Conservation (phyloP, 2,888 invertebrate genomes). For the Ichneumoninae sp. region DNA sequence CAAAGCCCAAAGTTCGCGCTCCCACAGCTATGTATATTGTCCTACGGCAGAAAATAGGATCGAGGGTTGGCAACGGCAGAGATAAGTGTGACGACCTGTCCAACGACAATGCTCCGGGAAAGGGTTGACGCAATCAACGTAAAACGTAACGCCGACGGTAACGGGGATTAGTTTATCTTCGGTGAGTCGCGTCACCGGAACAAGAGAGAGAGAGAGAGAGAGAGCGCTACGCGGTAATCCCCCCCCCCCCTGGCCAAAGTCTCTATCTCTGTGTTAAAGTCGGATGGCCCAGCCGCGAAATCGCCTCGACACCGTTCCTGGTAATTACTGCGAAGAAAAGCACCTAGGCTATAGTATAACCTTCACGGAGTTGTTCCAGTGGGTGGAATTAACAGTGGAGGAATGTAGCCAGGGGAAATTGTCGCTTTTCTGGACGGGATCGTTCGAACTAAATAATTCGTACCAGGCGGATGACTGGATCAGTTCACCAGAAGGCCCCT, state of each 20-base stretch:
- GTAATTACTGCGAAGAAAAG: conserved; percentile 63
- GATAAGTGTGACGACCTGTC: conserved; percentile 84
- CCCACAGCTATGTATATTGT: conserved; percentile 22
- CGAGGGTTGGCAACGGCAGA: conserved; percentile 69
- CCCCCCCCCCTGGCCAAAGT: conserved; percentile 4
- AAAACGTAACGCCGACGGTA: conserved; percentile 83
- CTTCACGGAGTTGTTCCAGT: not conserved
- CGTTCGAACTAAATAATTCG: conserved; percentile 13
- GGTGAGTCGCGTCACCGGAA: conserved; percentile 62
- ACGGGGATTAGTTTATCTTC: conserved; percentile 84
- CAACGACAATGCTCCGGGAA: conserved; percentile 78
- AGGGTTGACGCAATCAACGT: conserved; percentile 84
- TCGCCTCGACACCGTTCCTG: conserved; percentile 59
- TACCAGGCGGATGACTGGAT: not conserved
- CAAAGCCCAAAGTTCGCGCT: conserved; percentile 60
- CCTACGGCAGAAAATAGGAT: conserved; percentile 66
- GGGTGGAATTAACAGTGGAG: conserved; percentile 10
- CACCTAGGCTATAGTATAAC: conserved; percentile 3
- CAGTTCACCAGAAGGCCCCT: conserved; percentile 40
- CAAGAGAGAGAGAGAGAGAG: not conserved
- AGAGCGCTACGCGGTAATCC: conserved; percentile 30
- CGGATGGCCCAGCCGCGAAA: conserved; percentile 61
- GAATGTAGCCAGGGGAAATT: conserved; percentile 29
- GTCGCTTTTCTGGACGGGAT: conserved; percentile 10
- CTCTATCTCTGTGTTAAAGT: conserved; percentile 38